These are phyloP conservation scores for Mus musculus DNA, from an alignment of 2,113 vertebrate species.

Conservation along the genomic window GRCm39 chr6:33455001-33455500, in stretches of 20 bases:
- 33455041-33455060: slow-evolving; percentile 23
- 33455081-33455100: background rate
- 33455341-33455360: slow-evolving; percentile 64
- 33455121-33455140: background rate
- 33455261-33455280: background rate
- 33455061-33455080: slow-evolving; percentile 2
- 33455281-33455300: slow-evolving; percentile 56
- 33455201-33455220: background rate
- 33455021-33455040: background rate
- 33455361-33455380: slow-evolving; percentile 42
- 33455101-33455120: background rate
- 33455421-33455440: slow-evolving; percentile 73
- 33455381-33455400: slow-evolving; percentile 46
- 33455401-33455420: slow-evolving; percentile 68
- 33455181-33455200: slow-evolving; percentile 1
- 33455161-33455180: slow-evolving; percentile 26
- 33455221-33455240: background rate
- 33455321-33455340: slow-evolving; percentile 68
- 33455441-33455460: slow-evolving; percentile 76
- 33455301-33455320: slow-evolving; percentile 24
- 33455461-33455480: slow-evolving; percentile 76
- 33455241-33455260: slow-evolving; percentile 17
- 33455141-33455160: background rate
- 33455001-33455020: background rate
- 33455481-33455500: slow-evolving; percentile 70